phyloP scores from a whole-genome alignment of 1,140 invertebrate genomes.

The Lepeophtheirus salmonis region DNA sequence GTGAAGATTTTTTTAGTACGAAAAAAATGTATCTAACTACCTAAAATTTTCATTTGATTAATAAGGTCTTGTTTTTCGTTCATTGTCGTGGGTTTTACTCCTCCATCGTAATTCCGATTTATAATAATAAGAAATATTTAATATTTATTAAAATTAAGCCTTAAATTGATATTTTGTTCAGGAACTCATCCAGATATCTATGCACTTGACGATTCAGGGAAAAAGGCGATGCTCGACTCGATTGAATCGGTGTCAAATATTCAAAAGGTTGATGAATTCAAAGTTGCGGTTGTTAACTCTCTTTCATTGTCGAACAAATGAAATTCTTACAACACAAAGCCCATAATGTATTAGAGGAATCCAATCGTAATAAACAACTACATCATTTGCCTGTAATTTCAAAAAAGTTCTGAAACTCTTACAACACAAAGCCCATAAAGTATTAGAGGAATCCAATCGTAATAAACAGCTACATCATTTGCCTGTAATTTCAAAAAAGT shows the following conservation, averaged over 20 bases:
- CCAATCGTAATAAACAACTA: constrained; percentile 1
- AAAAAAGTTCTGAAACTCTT: constrained; percentile 16
- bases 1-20: too few relatives aligned
- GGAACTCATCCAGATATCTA: background rate
- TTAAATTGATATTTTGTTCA: too few relatives aligned
- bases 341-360: constrained; percentile 14
- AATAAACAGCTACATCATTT: constrained; percentile 9
- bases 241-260: background rate
- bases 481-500: constrained; percentile 18
- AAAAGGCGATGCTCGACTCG: background rate
- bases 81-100: too few relatives aligned
- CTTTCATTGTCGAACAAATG: constrained; percentile 16
- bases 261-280: constrained; percentile 15
- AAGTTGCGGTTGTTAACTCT: constrained; percentile 9
- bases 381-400: too few relatives aligned
- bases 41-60: too few relatives aligned
- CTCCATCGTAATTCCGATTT: too few relatives aligned
- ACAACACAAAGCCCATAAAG: constrained; percentile 17
- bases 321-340: constrained; percentile 18
- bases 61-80: too few relatives aligned
- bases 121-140: too few relatives aligned
- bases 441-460: constrained; percentile 10
- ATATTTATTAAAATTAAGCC: too few relatives aligned
- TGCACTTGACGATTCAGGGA: background rate
- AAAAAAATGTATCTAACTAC: too few relatives aligned